Evolutionary conservation across 53 echinoderm and acorn worm species (phyloP), one percentile per base, ranked within the genome.

Genomic region (Pentamera pediparva): DNA sequence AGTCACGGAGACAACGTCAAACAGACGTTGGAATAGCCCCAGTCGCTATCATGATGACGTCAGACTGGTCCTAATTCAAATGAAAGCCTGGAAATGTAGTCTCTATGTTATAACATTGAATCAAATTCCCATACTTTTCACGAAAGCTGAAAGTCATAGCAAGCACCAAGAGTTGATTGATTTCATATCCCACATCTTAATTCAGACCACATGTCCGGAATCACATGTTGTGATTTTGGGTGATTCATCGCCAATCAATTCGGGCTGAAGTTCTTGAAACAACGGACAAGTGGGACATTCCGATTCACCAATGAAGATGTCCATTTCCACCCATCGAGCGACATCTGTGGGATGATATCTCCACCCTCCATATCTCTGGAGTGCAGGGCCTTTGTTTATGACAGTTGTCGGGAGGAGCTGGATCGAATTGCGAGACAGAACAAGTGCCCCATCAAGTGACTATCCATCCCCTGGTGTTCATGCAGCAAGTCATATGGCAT

Each of bases 401-500:
- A 53, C 12, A 25, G 22, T 53, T 53, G 53, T 17, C 53, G n/a
- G 15, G n/a, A 53, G 12, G 53, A 53, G n/a, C 53, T 53, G 53
- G 53, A 53, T 53, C 53, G n/a, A 27, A 17, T 53, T 53, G 12
- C 53, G 27, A 10, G 12, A 1, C 15, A 53, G 12, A 53, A 53
- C 53, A 53, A 53, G 12, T 53, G 53, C n/a, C 5, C 53, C 0
- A 53, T 53, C 53, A 53, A 53, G 53, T 53, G n/a, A 53, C 53
- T n/a, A n/a, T n/a, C n/a, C n/a, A n/a, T n/a, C n/a, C 53, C 53
- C 18, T 53, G 53, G 53, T 53, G 53, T 53, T 53, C 53, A 53
- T 53, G 53, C 53, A 53, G 53, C 53, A 53, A 53, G 53, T 53
- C 53, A 53, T 53, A 53, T 53, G 53, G 27, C 53, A 53, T 53